phyloP scores from a whole-genome alignment of 2,113 vertebrate genomes.

The Paramisgurnus dabryanus region DNA sequence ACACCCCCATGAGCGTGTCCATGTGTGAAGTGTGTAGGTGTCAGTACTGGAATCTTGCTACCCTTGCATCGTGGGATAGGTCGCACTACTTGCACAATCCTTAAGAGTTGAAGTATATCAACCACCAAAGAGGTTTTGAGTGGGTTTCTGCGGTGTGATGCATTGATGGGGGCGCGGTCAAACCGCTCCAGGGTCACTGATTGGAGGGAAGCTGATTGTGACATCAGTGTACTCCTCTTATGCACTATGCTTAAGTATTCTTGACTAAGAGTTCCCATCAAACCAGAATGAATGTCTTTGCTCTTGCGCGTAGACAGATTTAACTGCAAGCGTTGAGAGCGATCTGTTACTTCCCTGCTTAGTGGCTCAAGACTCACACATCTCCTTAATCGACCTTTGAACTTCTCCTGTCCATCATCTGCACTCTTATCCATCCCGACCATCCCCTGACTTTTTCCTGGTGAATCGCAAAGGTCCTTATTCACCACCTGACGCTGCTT shows the following conservation, averaged over 20 bases:
- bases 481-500: not conserved
- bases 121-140: slow-evolving; percentile 60
- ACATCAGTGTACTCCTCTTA: slow-evolving; percentile 54
- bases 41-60: slow-evolving; percentile 71
- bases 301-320: not conserved
- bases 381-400: slow-evolving; percentile 60
- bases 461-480: not conserved
- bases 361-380: slow-evolving; percentile 71
- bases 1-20: not conserved
- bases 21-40: slow-evolving; percentile 33
- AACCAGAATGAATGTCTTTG: not conserved
- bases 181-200: slow-evolving; percentile 55
- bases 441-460: slow-evolving; percentile 35
- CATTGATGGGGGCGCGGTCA: slow-evolving; percentile 49
- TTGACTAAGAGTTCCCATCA: slow-evolving; percentile 47
- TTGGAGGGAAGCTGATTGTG: slow-evolving; percentile 64
- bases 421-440: not conserved
- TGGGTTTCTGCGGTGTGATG: slow-evolving; percentile 41
- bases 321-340: not conserved
- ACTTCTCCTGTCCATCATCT: not conserved
- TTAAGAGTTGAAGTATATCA: slow-evolving; percentile 69
- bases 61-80: slow-evolving; percentile 56
- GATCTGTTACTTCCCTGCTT: slow-evolving; percentile 42
- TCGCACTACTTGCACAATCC: slow-evolving; percentile 59
- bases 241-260: slow-evolving; percentile 68